Conservation (phyloP, 2,113 vertebrate genomes). For the Nipponia nippon region DNA sequence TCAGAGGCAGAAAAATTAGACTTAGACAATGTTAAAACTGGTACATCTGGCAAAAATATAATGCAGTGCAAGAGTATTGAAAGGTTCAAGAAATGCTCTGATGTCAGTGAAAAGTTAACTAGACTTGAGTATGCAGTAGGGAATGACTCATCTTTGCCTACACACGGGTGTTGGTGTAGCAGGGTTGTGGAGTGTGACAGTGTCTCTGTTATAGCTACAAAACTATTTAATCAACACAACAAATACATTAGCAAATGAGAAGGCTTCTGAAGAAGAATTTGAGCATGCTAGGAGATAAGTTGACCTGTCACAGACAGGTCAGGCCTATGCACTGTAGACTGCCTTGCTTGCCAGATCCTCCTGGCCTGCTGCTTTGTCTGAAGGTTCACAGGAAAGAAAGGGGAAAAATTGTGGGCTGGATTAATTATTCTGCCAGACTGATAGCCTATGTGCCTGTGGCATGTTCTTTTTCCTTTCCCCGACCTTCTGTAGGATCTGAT, state of each 20-base stretch:
- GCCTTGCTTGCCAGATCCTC: background rate
- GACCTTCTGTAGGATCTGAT: background rate
- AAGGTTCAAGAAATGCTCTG: background rate
- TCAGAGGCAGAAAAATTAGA: background rate
- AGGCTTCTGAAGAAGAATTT: constrained; percentile 15
- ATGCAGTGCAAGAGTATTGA: background rate
- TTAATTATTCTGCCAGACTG: background rate
- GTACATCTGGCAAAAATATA: background rate
- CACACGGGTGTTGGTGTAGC: background rate
- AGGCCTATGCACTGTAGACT: background rate
- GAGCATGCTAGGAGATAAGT: background rate
- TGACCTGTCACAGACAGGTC: background rate
- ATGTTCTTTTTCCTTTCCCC: background rate
- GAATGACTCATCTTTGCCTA: background rate
- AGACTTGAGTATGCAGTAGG: background rate
- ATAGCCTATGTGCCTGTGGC: background rate
- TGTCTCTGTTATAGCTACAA: background rate
- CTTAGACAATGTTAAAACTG: background rate
- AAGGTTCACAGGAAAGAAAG: background rate
- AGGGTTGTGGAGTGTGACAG: background rate
- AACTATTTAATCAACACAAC: constrained; percentile 1
- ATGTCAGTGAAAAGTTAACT: background rate
- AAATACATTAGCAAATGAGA: constrained; percentile 6
- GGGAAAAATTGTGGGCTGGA: background rate
- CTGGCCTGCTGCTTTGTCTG: background rate